A percentile compares a stretch with the other conserved stretches of the same genome.
phyloP scores from a whole-genome alignment of 2,888 invertebrate genomes.

The Amphipoea lucens region DNA sequence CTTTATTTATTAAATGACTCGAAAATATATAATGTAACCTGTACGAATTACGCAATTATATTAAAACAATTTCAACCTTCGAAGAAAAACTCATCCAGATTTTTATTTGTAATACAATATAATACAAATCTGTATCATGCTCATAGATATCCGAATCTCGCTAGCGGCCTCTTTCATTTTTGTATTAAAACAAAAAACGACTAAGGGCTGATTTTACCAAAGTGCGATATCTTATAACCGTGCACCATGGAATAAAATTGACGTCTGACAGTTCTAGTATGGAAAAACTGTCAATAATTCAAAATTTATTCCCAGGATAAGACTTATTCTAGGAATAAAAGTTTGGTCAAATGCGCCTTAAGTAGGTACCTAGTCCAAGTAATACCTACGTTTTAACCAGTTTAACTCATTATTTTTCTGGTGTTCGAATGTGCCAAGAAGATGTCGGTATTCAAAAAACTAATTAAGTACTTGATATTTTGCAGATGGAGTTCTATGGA shows the following conservation, averaged over 20 bases:
- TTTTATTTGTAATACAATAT: background rate
- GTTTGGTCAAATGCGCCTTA: too few species aligned
- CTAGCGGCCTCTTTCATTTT: background rate
- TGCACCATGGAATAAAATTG: too few species aligned
- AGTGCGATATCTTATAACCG: too few species aligned
- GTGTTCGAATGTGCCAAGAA: background rate
- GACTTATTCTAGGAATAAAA: too few species aligned
- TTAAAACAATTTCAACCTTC: background rate
- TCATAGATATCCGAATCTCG: too few species aligned
- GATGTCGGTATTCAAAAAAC: background rate
- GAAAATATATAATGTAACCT: background rate
- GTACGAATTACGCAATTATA: background rate
- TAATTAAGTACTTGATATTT: background rate
- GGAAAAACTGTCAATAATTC: too few species aligned
- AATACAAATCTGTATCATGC: background rate
- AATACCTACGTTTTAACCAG: background rate
- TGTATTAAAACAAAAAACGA: background rate
- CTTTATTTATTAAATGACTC: background rate
- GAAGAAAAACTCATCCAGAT: background rate
- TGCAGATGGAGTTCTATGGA: slow-evolving; percentile 91
- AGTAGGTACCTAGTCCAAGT: background rate
- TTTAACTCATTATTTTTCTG: background rate
- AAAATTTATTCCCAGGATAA: too few species aligned
- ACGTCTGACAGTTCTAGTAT: too few species aligned
- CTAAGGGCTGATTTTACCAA: too few species aligned